Percentiles rank a stretch among this genome's conserved stretches.
Conservation (phyloP, 1,140 invertebrate genomes). For the Pogonomyrmex barbatus region DNA sequence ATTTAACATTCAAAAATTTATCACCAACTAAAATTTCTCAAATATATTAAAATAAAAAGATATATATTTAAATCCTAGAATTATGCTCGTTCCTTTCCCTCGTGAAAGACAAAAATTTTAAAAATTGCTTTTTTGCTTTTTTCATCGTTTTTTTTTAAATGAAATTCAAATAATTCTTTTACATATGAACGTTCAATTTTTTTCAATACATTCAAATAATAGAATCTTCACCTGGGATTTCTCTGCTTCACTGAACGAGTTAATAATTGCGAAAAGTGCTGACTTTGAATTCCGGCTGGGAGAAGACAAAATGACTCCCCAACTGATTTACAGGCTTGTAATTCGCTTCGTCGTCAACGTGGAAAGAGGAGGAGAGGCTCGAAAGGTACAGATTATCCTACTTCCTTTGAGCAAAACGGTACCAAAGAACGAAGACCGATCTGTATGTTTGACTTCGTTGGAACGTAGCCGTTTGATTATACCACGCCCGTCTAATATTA, state of each 20-base stretch:
- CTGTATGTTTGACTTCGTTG: slow-evolving; percentile 40
- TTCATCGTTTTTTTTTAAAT: not conserved
- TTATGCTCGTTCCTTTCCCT: not conserved
- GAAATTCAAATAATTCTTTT: not conserved
- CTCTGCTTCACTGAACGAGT: not conserved
- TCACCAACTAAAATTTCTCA: not conserved
- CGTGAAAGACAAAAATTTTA: not conserved
- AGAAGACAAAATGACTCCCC: not conserved
- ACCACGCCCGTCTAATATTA: slow-evolving; percentile 57
- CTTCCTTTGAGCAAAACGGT: slow-evolving; percentile 22
- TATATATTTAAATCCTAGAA: slow-evolving; percentile 3
- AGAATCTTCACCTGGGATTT: not conserved
- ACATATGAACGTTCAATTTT: not conserved
- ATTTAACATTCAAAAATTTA: not conserved
- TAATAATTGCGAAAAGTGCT: not conserved
- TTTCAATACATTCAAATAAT: not conserved
- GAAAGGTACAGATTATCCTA: slow-evolving; percentile 42
- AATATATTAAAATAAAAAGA: not conserved
- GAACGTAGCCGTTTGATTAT: slow-evolving; percentile 45
- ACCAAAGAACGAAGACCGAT: slow-evolving; percentile 26
- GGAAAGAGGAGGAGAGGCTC: not conserved
- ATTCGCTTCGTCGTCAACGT: slow-evolving; percentile 23
- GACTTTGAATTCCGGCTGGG: not conserved
- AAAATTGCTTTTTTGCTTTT: not conserved
- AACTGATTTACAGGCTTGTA: not conserved